phyloP scores from a whole-genome alignment of 2,113 vertebrate genomes.

The Cheilinus undulatus region DNA sequence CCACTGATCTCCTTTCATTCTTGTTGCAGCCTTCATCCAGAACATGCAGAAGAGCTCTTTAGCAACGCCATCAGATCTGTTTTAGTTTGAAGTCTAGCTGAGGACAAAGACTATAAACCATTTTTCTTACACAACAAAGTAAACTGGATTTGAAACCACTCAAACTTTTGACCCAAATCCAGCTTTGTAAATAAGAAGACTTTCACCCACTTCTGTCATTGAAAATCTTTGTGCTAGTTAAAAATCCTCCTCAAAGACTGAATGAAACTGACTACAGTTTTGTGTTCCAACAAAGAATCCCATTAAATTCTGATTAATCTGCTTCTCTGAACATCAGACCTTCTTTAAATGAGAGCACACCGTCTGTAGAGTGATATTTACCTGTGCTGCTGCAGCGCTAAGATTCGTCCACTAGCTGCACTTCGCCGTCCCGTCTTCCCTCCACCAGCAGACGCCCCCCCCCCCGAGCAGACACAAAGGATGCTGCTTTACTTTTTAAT shows the following conservation, averaged over 20 bases:
- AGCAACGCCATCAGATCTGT: too few relatives aligned
- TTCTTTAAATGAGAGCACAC: constrained; percentile 9
- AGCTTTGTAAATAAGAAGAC: not conserved
- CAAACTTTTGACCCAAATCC: not conserved
- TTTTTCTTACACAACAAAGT: not conserved
- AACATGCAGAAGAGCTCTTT: too few relatives aligned
- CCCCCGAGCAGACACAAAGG: constrained; percentile 3
- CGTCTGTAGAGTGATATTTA: too few relatives aligned
- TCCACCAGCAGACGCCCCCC: constrained; percentile 28
- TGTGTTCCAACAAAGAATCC: not conserved
- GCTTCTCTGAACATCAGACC: too few relatives aligned
- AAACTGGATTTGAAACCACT: not conserved
- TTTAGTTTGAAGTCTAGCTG: not conserved
- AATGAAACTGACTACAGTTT: not conserved
- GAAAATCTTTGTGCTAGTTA: not conserved
- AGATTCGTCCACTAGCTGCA: not conserved
- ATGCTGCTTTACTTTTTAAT: constrained; percentile 54
- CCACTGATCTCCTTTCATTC: too few relatives aligned
- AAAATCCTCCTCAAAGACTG: not conserved
- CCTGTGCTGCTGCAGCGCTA: constrained; percentile 7
- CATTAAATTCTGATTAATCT: not conserved
- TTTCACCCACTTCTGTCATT: not conserved
- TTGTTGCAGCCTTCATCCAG: too few relatives aligned
- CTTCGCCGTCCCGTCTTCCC: constrained; percentile 34
- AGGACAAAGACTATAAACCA: not conserved